phyloP scores from a whole-genome alignment of 2,113 vertebrate species.

The Acrocephalus kingi region DNA sequence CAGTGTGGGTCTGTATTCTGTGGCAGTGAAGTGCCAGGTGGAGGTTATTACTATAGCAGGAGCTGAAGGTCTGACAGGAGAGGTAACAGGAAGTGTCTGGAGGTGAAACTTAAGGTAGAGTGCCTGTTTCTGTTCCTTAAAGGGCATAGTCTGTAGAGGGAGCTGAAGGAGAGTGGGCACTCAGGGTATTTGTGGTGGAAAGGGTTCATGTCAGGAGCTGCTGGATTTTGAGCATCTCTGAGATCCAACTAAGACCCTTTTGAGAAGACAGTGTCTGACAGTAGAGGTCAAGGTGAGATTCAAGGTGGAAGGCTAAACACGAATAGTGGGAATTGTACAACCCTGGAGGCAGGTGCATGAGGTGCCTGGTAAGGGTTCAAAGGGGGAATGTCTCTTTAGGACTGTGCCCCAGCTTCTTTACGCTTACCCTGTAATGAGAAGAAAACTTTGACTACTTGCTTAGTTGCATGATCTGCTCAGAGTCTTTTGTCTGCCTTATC shows the following conservation, averaged over 20 bases:
- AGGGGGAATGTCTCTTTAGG: neutral
- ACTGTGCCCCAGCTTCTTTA: neutral
- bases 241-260: neutral
- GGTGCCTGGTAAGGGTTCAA: neutral
- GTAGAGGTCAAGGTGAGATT: neutral
- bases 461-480: neutral
- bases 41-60: neutral
- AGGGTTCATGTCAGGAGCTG: neutral
- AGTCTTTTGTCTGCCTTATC: neutral
- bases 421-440: neutral
- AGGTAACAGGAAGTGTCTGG: neutral
- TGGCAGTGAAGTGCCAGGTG: neutral
- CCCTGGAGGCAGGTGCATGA: neutral
- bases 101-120: neutral
- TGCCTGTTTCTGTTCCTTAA: neutral
- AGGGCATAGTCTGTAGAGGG: neutral
- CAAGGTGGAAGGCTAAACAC: neutral
- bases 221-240: neutral
- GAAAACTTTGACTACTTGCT: neutral
- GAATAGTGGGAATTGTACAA: neutral
- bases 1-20: neutral
- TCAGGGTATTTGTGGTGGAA: neutral
- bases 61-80: neutral
- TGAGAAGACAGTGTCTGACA: neutral
- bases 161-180: neutral